phyloP scores from a whole-genome alignment of 2,888 invertebrate genomes.

The Sceliomorpha sp. region DNA sequence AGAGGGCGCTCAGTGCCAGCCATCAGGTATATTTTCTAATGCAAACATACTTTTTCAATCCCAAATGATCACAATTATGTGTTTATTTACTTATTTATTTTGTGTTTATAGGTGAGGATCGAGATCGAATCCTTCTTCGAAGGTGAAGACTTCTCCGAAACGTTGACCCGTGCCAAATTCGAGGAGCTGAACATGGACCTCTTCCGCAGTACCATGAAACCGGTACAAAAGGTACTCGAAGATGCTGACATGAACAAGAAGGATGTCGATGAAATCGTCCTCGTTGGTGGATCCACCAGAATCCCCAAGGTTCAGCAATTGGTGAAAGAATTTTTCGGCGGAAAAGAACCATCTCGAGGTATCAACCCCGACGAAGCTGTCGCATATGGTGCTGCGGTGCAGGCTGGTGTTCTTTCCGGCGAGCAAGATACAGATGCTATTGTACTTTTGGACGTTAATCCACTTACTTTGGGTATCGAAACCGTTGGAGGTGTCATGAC shows the following conservation, averaged over 20 bases:
- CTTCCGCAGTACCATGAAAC: slow-evolving; percentile 85
- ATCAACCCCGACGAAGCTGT: slow-evolving; percentile 99
- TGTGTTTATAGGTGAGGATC: slow-evolving; percentile 87
- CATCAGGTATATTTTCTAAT: slow-evolving; percentile 86
- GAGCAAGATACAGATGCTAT: slow-evolving; percentile 98
- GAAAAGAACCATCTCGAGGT: slow-evolving; percentile 98
- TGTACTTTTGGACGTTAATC: slow-evolving; percentile 98
- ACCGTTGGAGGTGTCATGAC: slow-evolving; percentile 99
- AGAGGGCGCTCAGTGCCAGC: slow-evolving; percentile 95
- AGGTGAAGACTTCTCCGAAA: slow-evolving; percentile 99
- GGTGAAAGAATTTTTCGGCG: slow-evolving; percentile 97
- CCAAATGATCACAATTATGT: slow-evolving; percentile 5
- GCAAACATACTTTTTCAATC: too few species aligned
- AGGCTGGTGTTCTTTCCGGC: slow-evolving; percentile 98
- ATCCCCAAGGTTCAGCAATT: slow-evolving; percentile 98
- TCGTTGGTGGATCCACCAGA: slow-evolving; percentile 99
- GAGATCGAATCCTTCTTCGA: slow-evolving; percentile 99
- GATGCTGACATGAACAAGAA: slow-evolving; percentile 99
- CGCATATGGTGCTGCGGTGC: slow-evolving; percentile 98
- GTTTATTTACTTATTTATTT: slow-evolving; percentile 2
- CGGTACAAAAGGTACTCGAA: slow-evolving; percentile 92
- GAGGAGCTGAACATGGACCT: slow-evolving; percentile 96
- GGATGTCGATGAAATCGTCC: slow-evolving; percentile 98
- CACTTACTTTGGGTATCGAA: slow-evolving; percentile 99
- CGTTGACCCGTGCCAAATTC: slow-evolving; percentile 98